A percentile compares a stretch with the other conserved stretches of the same genome.
These are phyloP conservation scores for Lomographa bimaculata DNA, from an alignment of 2,888 invertebrate genomes.

Conservation along the genomic window DNA sequence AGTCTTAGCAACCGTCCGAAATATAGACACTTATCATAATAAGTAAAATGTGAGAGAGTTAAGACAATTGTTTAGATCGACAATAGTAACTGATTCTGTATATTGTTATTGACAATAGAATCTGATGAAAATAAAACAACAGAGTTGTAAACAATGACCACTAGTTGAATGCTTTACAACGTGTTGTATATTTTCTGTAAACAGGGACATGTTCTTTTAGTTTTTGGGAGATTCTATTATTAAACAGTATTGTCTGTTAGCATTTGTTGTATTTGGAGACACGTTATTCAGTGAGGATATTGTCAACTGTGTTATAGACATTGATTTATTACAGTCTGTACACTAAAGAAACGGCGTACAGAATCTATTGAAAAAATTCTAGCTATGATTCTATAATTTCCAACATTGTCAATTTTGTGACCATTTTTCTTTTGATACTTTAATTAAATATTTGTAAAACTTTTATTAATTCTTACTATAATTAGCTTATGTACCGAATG, in stretches of 20 bases:
- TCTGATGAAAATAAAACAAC: constrained; percentile 47
- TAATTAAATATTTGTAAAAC: constrained; percentile 7
- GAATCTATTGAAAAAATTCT: constrained; percentile 26
- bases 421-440: not conserved
- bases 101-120: constrained; percentile 41
- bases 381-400: constrained; percentile 13
- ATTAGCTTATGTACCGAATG: constrained; percentile 5
- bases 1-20: constrained; percentile 61
- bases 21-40: constrained; percentile 49
- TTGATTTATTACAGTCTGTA: constrained; percentile 68
- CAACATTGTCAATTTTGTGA: constrained; percentile 6
- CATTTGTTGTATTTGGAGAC: constrained; percentile 52
- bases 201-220: constrained; percentile 58
- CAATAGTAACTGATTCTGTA: constrained; percentile 51
- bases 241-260: constrained; percentile 48
- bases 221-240: constrained; percentile 48
- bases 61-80: too few relatives aligned
- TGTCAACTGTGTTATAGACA: constrained; percentile 65
- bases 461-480: constrained; percentile 23
- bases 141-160: constrained; percentile 57
- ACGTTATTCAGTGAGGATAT: constrained; percentile 47
- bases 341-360: constrained; percentile 37
- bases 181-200: constrained; percentile 63
- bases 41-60: too few relatives aligned
- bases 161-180: constrained; percentile 57